A percentile compares a stretch with the other conserved stretches of the same genome.
These are phyloP conservation scores for Yoshiicerus persimilis DNA, from an alignment of 1,140 invertebrate genomes.

Conservation along the genomic window DNA sequence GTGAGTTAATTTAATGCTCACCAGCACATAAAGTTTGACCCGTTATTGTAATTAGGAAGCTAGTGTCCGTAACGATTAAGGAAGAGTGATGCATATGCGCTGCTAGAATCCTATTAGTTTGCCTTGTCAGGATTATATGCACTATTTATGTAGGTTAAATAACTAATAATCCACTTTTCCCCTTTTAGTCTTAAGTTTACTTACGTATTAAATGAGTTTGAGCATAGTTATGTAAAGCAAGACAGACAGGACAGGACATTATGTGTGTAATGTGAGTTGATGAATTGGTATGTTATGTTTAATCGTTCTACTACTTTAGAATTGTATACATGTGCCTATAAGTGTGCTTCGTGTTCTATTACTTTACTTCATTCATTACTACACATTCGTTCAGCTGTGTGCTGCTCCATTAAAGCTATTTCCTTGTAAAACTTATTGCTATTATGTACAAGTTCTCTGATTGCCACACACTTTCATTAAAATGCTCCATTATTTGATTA, in stretches of 20 bases:
- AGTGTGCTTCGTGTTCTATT: background rate
- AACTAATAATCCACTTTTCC: background rate
- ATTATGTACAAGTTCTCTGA: background rate
- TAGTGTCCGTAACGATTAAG: background rate
- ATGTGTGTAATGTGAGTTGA: background rate
- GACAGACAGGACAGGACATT: background rate
- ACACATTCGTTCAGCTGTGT: background rate
- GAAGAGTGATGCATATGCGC: background rate
- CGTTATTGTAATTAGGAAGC: background rate
- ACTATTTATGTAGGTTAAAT: background rate
- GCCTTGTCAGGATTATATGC: background rate
- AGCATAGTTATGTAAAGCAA: background rate
- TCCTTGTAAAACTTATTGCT: background rate
- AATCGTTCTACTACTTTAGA: background rate
- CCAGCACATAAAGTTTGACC: background rate
- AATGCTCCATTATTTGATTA: background rate
- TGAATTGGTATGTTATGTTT: background rate
- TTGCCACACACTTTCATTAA: background rate
- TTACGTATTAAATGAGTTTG: background rate
- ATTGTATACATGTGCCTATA: background rate
- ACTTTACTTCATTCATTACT: background rate
- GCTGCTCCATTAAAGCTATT: background rate
- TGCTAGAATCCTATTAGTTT: background rate
- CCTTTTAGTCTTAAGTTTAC: background rate
- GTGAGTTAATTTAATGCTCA: constrained; percentile 3